phyloP scores from a whole-genome alignment of 2,888 invertebrate genomes.

The Chrysotoxum bicinctum region DNA sequence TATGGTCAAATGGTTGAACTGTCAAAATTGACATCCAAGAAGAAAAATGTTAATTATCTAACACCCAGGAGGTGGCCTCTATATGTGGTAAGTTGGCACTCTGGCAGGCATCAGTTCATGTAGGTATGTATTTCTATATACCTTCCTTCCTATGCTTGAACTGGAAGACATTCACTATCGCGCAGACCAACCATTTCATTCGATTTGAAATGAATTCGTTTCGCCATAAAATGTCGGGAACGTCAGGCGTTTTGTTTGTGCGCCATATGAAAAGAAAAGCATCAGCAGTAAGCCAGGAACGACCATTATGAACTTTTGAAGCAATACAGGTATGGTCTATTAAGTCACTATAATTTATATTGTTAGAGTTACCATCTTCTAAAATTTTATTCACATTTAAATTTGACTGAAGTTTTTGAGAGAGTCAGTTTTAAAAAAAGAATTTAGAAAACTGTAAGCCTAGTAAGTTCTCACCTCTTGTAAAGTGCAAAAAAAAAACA shows the following conservation, averaged over 20 bases:
- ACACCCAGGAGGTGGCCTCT: slow-evolving; percentile 74
- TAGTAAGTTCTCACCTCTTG: no score
- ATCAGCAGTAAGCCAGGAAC: slow-evolving; percentile 31
- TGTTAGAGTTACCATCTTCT: neutral
- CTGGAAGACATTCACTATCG: slow-evolving; percentile 31
- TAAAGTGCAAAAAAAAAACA: no score
- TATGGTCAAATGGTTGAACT: slow-evolving; percentile 70
- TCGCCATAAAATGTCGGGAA: slow-evolving; percentile 68
- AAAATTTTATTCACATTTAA: neutral
- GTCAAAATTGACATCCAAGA: slow-evolving; percentile 71
- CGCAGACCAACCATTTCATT: slow-evolving; percentile 39
- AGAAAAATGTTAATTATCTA: slow-evolving; percentile 75
- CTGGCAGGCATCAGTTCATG: neutral
- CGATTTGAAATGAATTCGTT: slow-evolving; percentile 74
- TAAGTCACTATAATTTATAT: slow-evolving; percentile 15
- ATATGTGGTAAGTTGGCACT: slow-evolving; percentile 29
- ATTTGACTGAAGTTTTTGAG: no score
- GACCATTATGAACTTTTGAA: slow-evolving; percentile 28
- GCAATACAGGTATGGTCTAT: slow-evolving; percentile 53
- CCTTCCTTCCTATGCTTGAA: neutral
- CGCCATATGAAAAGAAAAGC: neutral
- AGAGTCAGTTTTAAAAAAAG: no score
- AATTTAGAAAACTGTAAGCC: no score
- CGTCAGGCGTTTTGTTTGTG: slow-evolving; percentile 53
- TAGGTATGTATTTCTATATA: slow-evolving; percentile 5